Conservation (phyloP, 2,113 vertebrate genomes). For the Micronycteris hirsuta region DNA sequence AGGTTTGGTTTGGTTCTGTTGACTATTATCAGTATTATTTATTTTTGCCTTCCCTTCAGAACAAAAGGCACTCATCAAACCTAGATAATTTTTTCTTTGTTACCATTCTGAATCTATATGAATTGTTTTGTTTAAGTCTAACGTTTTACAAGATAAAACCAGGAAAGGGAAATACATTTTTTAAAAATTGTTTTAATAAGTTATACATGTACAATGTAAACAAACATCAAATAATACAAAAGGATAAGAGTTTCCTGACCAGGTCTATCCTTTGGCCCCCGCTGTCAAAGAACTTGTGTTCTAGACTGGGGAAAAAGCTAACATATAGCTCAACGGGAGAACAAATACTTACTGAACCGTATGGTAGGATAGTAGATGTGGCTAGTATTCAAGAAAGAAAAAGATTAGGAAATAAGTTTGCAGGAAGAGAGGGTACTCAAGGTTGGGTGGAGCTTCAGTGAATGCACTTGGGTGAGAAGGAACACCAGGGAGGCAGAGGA, state of each 20-base stretch:
- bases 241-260: neutral
- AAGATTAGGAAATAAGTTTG: neutral
- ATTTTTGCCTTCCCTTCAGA: slow-evolving; percentile 42
- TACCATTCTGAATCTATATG: neutral
- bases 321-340: neutral
- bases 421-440: neutral
- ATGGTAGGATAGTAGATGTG: neutral
- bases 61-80: neutral
- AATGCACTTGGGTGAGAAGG: neutral
- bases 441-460: neutral
- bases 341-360: neutral
- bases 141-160: neutral
- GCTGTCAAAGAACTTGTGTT: neutral
- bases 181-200: neutral
- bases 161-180: neutral
- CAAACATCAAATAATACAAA: neutral
- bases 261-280: neutral
- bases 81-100: neutral
- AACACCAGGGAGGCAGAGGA: neutral
- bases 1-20: neutral
- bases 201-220: neutral
- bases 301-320: neutral
- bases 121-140: slow-evolving; percentile 4
- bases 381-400: neutral
- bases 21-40: slow-evolving; percentile 19